Evolutionary conservation across 2,113 vertebrate species (phyloP).

Genomic region (Ivindomyrus marchei): DNA sequence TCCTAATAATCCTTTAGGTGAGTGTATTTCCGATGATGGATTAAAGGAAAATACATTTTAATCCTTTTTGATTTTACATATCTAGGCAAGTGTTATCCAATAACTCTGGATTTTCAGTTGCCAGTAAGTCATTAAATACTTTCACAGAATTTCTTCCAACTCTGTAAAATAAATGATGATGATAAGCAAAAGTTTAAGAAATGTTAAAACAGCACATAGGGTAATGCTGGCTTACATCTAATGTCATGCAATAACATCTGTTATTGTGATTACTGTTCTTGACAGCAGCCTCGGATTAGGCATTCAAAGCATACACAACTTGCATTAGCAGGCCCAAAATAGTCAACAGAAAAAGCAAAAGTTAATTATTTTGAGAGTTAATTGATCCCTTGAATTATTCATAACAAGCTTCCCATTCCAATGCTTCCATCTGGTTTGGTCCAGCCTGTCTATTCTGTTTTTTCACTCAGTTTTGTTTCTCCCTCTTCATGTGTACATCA

Average conservation of each 20-base stretch:
- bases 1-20: too few species aligned
- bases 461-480: slow-evolving; percentile 10
- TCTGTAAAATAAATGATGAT: not conserved
- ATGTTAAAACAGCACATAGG: not conserved
- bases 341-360: not conserved
- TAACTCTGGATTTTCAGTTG: not conserved
- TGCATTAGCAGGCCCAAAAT: slow-evolving; percentile 29
- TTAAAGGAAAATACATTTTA: not conserved
- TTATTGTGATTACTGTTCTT: slow-evolving; percentile 22
- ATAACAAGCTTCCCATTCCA: not conserved
- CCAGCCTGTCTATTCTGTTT: not conserved
- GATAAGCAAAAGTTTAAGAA: not conserved
- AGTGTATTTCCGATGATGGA: not conserved
- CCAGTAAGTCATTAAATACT: not conserved
- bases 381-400: slow-evolving; percentile 6
- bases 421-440: not conserved
- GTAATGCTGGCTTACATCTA: not conserved
- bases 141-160: not conserved
- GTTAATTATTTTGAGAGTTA: not conserved
- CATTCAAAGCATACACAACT: slow-evolving; percentile 27
- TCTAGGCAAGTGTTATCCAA: not conserved
- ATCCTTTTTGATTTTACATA: not conserved
- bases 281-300: not conserved
- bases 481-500: slow-evolving; percentile 2
- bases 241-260: slow-evolving; percentile 25